These are phyloP conservation scores for Drosophila bocqueti DNA, from an alignment of 1,140 invertebrate genomes.

Conservation along the genomic window DNA sequence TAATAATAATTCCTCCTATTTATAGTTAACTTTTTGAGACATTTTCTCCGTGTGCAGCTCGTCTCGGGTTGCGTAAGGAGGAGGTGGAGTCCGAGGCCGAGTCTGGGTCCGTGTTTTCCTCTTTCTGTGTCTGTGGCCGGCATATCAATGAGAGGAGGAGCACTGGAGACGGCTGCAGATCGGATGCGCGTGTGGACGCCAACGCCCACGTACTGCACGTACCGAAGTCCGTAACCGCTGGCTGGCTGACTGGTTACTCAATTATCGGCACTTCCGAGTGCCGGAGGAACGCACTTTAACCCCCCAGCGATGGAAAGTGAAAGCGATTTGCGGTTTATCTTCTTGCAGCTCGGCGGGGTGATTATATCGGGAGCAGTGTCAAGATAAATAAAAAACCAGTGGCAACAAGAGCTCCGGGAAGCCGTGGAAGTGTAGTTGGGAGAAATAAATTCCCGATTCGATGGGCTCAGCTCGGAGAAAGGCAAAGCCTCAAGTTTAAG, in stretches of 20 bases:
- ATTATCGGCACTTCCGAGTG: constrained; percentile 72
- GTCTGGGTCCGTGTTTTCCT: constrained; percentile 16
- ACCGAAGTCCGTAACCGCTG: constrained; percentile 11
- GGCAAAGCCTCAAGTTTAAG: constrained; percentile 19
- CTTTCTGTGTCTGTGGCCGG: constrained; percentile 42
- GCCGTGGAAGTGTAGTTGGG: constrained; percentile 6
- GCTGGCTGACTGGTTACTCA: constrained; percentile 52
- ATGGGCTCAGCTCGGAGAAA: constrained; percentile 3
- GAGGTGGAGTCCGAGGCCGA: constrained; percentile 5
- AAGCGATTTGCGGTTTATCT: constrained; percentile 64
- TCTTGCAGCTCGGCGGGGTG: constrained; percentile 24
- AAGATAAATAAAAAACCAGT: constrained; percentile 31
- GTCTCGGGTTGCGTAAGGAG: constrained; percentile 56
- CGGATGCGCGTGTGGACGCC: constrained; percentile 45
- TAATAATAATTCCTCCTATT: neutral
- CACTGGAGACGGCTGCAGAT: constrained; percentile 19
- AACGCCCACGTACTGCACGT: constrained; percentile 54
- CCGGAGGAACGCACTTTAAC: constrained; percentile 63
- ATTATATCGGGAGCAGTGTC: constrained; percentile 24
- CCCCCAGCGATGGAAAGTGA: constrained; percentile 58
- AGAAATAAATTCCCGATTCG: constrained; percentile 5
- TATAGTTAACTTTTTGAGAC: too few species aligned
- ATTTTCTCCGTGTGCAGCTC: constrained; percentile 7
- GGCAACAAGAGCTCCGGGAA: constrained; percentile 7
- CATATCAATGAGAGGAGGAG: constrained; percentile 71